Base-by-base conservation (phyloP, 2,797 vertebrate genomes). In the Lerista edwardsae region DNA sequence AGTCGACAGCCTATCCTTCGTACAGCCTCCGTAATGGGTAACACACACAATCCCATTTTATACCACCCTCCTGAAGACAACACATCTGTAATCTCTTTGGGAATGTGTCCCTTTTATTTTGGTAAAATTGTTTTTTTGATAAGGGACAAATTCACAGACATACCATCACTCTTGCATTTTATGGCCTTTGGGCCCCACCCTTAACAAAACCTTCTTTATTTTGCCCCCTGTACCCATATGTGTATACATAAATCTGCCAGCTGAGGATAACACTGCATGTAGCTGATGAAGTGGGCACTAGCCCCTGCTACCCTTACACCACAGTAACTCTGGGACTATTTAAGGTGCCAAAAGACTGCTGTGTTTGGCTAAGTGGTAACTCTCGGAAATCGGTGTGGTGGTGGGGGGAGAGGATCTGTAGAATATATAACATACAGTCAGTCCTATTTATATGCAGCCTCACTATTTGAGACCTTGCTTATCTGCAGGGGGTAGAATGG, bases 21-120 rank as follows among this genome's bases (percentile, higher is more conserved):
- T 44, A 23, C 8, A 71, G 39, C 69, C 69, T 25, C 23, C 5
- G 6, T 23, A 61, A 61, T 25, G 4, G 59, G 59, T 1, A 11
- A 67, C 29, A 67, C 64, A 4, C 23, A 27, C 19, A 23, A 2
- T 31, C 19, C 29, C 36, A 72, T 73, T 47, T 72, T 47, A 21
- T 74, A 15, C 29, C 29, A 29, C 10, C 10, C 25, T 3, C 55
- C n/a, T 34, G 10, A 75, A 4, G 39, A 69, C 44, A 8, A 71
- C 3, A 41, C 2, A 71, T 2, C 15, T 55, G 21, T 19, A 55
- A 27, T n/a, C n/a, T 57, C 27, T 76, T 34, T 86, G 79, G 74
- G 67, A 86, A 64, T 55, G 25, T 12, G 23, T 36, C 62, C 71
- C 39, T 75, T 85, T 80, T 81, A 86, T 86, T 34, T 17, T 44